Evolutionary conservation across 1,140 invertebrate genomes (phyloP), one percentile per base, ranked within the genome.

Genomic region (Drosophila ambigua): DNA sequence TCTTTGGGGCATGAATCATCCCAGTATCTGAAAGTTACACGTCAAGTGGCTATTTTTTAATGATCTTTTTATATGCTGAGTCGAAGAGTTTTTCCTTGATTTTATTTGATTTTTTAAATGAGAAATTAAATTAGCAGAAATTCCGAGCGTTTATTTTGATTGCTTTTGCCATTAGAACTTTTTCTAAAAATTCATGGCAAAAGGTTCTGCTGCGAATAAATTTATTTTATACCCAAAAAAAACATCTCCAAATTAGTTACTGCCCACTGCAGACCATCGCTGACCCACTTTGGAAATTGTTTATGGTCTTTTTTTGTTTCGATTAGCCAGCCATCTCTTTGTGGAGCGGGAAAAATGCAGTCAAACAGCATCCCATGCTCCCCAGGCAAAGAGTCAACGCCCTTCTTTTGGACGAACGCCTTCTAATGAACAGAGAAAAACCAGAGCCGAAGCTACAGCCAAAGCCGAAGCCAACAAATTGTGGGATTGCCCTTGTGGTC

Each of bases 331-430:
- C 57, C 61, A 58, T 65, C 46, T 72, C 46, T 61, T 20, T 54
- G 51, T 0, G 23, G 16, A 52, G 35, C 51, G 58, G 59, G 2
- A 50, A 63, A 81, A 81, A 85, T 85, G 78, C 83, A 72, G 74
- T 87, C 78, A 78, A 72, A 62, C 81, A 77, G 81, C 82, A 71
- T 81, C 82, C 58, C 31, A 51, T 35, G n/a, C n/a, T 24, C 15
- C 39, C 39, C 35, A 20, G 1, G 20, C 6, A 26, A 53, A 50
- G 49, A 71, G 77, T 80, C 72, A 85, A 81, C 64, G 65, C 67
- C 59, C 50, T 68, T 75, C 52, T 11, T 23, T 49, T 7, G 20
- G 2, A 20, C 43, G 16, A 44, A 59, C 31, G 48, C 24, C 58
- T 54, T 51, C 45, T 66, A 82, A 78, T 82, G 65, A 55, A 75